Conservation (phyloP, 2,113 vertebrate genomes). For the Diadophis punctatus region DNA sequence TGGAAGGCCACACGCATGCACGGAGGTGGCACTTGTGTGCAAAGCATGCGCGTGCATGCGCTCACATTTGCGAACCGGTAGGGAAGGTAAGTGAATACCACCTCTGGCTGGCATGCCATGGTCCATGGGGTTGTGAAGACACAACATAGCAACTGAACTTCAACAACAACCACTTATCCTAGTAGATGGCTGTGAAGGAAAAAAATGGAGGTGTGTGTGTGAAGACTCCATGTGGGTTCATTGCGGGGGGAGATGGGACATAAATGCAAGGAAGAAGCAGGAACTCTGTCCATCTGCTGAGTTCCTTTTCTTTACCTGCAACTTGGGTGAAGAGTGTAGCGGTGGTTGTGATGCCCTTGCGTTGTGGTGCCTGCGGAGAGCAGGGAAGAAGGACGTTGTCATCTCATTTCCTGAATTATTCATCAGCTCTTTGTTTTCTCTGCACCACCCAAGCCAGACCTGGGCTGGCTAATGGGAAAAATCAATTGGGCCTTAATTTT, state of each 20-base stretch:
- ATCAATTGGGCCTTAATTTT: slow-evolving; percentile 63
- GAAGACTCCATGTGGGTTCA: not conserved
- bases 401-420: slow-evolving; percentile 68
- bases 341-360: not conserved
- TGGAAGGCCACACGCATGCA: too few relatives aligned
- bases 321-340: not conserved
- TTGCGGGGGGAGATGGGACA: not conserved
- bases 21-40: too few relatives aligned
- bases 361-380: not conserved
- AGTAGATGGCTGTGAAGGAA: not conserved
- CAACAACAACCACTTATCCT: not conserved
- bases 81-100: too few relatives aligned
- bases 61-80: too few relatives aligned
- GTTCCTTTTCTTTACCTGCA: not conserved
- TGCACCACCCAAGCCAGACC: slow-evolving; percentile 49
- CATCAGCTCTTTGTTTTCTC: slow-evolving; percentile 53
- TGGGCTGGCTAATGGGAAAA: slow-evolving; percentile 65
- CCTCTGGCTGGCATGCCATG: not conserved
- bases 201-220: not conserved
- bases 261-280: not conserved
- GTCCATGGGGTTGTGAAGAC: not conserved
- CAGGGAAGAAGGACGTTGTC: slow-evolving; percentile 29
- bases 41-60: too few relatives aligned
- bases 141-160: not conserved
- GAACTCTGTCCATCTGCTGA: not conserved